Base-by-base conservation (phyloP, 2,888 invertebrate genomes). In the Mycogona germanica region DNA sequence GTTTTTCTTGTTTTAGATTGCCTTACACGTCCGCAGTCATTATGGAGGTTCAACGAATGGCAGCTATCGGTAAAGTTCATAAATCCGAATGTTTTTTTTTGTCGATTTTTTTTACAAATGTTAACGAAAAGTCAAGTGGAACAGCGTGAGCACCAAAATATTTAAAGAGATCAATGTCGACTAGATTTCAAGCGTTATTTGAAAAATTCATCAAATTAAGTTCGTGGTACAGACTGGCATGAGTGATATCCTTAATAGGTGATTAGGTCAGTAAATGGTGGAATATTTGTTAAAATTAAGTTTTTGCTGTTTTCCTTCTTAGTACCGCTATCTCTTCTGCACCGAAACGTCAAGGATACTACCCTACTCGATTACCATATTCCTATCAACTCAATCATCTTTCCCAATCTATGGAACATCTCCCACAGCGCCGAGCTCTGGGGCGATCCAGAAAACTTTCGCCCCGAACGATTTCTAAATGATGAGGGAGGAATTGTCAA, bases 291-390 rank as follows among this genome's bases (percentile, higher is more conserved):
- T n/a, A n/a, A n/a, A n/a, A n/a, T n/a, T n/a, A n/a, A n/a, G n/a
- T n/a, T n/a, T n/a, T n/a, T n/a, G n/a, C n/a, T n/a, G n/a, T 47
- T 60, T 9, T 61, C 62, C 3, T 58, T 58, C 37, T 59, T 65
- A 29, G 61, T 62, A 29, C 63, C 55, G 26, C 57, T 25, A 30
- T 56, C 54, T 55, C 60, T 53, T 58, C 66, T 61, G 38, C 65
- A 63, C 45, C 45, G 56, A 17, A 57, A 59, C 12, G n/a, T 58
- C 17, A 44, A 57, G 19, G 65, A 66, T 41, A 59, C 64, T 12
- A 41, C 49, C 3, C 60, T 67, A 21, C 55, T 56, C 2, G 65
- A 64, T 25, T 66, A 63, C 51, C 59, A 55, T 1, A 64, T 68
- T 38, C 66, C 67, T 3, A 58, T 59, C 26, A 61, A 59, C 41